Evolutionary conservation across 2,888 invertebrate species (phyloP).

Genomic region (Nemoura dubitans): DNA sequence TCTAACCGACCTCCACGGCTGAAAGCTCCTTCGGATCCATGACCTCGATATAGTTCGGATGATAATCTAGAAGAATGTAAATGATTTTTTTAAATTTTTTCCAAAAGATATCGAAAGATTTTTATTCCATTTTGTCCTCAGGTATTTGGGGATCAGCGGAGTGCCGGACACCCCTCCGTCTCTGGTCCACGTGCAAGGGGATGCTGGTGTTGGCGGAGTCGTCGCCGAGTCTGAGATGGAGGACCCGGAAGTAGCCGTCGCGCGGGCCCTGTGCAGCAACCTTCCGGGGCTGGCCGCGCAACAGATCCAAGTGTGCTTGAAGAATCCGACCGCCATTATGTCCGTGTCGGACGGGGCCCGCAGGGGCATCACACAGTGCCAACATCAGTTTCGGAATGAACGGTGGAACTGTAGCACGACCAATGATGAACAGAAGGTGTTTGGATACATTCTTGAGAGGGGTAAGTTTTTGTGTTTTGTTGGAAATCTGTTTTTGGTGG

Average conservation of each 20-base stretch:
- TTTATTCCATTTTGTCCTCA: slow-evolving; percentile 45
- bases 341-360: slow-evolving; percentile 65
- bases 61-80: too few species aligned
- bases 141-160: slow-evolving; percentile 57
- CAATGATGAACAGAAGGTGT: slow-evolving; percentile 60
- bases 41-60: too few species aligned
- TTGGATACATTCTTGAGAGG: slow-evolving; percentile 63
- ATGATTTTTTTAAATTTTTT: too few species aligned
- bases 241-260: slow-evolving; percentile 53
- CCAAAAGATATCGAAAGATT: too few species aligned
- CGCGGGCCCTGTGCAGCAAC: slow-evolving; percentile 56
- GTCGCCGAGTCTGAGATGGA: slow-evolving; percentile 48
- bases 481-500: background rate
- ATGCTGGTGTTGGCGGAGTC: slow-evolving; percentile 40
- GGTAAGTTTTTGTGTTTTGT: slow-evolving; percentile 56
- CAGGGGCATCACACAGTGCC: slow-evolving; percentile 66
- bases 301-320: slow-evolving; percentile 62
- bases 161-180: slow-evolving; percentile 49
- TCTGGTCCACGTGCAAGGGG: slow-evolving; percentile 52
- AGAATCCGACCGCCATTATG: slow-evolving; percentile 63
- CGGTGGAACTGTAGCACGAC: slow-evolving; percentile 67
- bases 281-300: slow-evolving; percentile 57
- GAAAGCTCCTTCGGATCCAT: too few species aligned
- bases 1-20: too few species aligned
- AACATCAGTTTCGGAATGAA: slow-evolving; percentile 65